Evolutionary conservation across 2,888 invertebrate genomes (phyloP).

Genomic region (Gymnoscelis rufifasciata): DNA sequence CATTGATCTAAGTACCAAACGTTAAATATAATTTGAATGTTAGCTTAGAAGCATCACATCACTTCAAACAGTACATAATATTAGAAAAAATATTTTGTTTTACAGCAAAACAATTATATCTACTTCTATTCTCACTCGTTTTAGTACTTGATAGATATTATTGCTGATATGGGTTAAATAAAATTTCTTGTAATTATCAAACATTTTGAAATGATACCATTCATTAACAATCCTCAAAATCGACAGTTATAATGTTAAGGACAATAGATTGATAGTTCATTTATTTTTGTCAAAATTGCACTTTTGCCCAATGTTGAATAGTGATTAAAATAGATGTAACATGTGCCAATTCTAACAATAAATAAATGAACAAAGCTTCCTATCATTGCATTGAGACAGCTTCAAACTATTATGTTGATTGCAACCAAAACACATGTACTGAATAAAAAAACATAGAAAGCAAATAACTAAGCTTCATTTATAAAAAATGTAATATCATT

Average conservation of each 20-base stretch:
- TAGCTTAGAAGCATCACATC: constrained; percentile 45
- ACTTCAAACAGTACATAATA: constrained; percentile 18
- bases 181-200: not conserved
- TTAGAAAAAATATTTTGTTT: constrained; percentile 19
- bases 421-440: constrained; percentile 16
- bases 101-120: constrained; percentile 12
- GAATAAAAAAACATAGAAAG: constrained; percentile 41
- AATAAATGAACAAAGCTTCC: constrained; percentile 35
- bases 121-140: constrained; percentile 15
- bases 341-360: constrained; percentile 36
- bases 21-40: constrained; percentile 47
- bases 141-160: constrained; percentile 8
- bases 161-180: constrained; percentile 4
- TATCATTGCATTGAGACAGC: constrained; percentile 23
- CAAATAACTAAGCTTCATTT: constrained; percentile 53
- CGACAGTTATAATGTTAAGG: constrained; percentile 12
- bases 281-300: constrained; percentile 40
- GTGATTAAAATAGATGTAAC: constrained; percentile 27
- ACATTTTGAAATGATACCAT: constrained; percentile 9
- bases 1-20: constrained; percentile 65
- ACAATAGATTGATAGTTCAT: constrained; percentile 28
- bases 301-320: constrained; percentile 27
- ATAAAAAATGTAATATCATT: constrained; percentile 61
- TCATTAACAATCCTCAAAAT: constrained; percentile 29
- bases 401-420: constrained; percentile 24